A percentile compares a stretch with the other conserved stretches of the same genome.
These are phyloP conservation scores for Microcebus griseorufus DNA, from an alignment of 2,113 vertebrate species.

Conservation along the genomic window DNA sequence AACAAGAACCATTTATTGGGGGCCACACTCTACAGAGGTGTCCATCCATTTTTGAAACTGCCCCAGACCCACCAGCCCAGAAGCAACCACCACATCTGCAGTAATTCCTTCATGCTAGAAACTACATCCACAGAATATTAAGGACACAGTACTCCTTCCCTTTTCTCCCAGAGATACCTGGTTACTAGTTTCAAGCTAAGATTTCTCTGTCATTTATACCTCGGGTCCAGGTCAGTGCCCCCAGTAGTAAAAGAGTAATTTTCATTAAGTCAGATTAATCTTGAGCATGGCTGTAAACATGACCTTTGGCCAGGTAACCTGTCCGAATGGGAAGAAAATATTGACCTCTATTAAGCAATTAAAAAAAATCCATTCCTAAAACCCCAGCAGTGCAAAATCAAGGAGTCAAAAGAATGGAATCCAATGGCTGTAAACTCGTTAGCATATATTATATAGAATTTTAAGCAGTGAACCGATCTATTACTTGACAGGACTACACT, in stretches of 20 bases:
- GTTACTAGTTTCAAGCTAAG: background rate
- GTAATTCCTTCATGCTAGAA: background rate
- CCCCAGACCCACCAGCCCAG: background rate
- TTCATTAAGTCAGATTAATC: constrained; percentile 36
- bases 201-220: background rate
- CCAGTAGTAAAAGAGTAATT: background rate
- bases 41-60: background rate
- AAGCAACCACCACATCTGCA: background rate
- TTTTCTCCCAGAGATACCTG: background rate
- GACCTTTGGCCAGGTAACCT: background rate
- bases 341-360: background rate
- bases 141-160: background rate
- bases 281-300: background rate
- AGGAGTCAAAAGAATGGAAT: background rate
- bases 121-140: background rate
- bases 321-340: background rate
- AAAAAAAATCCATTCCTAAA: constrained; percentile 11
- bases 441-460: background rate
- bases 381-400: background rate
- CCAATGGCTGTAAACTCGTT: background rate
- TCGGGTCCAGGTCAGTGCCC: background rate
- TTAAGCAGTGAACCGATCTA: background rate
- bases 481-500: background rate
- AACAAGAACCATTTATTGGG: background rate
- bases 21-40: rapidly evolving